Conservation (phyloP, 1,140 invertebrate species). For the Halesus radiatus region DNA sequence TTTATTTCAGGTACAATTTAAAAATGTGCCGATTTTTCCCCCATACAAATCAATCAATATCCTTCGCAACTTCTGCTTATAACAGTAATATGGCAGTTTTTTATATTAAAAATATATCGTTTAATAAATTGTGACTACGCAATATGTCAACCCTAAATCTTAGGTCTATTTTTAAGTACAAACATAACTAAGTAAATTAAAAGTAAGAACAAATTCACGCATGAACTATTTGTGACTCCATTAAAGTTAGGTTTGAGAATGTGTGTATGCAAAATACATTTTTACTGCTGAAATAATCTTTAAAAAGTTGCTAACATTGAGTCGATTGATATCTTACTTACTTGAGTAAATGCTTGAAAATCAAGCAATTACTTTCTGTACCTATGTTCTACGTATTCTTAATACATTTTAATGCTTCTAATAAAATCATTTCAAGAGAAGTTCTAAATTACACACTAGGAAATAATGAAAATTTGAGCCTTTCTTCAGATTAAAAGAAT, state of each 20-base stretch:
- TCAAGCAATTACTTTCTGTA: no score
- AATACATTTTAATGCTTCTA: no score
- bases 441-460: constrained; percentile 18
- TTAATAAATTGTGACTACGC: constrained; percentile 46
- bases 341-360: no score
- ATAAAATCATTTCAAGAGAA: constrained; percentile 15
- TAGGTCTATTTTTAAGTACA: constrained; percentile 39
- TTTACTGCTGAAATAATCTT: background rate
- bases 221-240: constrained; percentile 26
- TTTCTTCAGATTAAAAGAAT: constrained; percentile 45
- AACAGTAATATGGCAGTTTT: constrained; percentile 59
- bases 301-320: no score
- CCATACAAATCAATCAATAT: constrained; percentile 49
- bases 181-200: constrained; percentile 15
- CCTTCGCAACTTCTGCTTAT: constrained; percentile 53
- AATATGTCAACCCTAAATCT: constrained; percentile 45
- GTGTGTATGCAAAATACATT: background rate
- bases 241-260: background rate
- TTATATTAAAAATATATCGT: constrained; percentile 53
- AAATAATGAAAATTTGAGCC: constrained; percentile 54
- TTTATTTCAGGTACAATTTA: constrained; percentile 55
- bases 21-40: constrained; percentile 54
- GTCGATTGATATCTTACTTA: no score
- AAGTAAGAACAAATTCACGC: constrained; percentile 24
- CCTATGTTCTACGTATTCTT: no score